A percentile compares a stretch with the other conserved stretches of the same genome.
These are phyloP conservation scores for Exephanes ischioxanthus DNA, from an alignment of 2,888 invertebrate genomes.

Conservation along the genomic window DNA sequence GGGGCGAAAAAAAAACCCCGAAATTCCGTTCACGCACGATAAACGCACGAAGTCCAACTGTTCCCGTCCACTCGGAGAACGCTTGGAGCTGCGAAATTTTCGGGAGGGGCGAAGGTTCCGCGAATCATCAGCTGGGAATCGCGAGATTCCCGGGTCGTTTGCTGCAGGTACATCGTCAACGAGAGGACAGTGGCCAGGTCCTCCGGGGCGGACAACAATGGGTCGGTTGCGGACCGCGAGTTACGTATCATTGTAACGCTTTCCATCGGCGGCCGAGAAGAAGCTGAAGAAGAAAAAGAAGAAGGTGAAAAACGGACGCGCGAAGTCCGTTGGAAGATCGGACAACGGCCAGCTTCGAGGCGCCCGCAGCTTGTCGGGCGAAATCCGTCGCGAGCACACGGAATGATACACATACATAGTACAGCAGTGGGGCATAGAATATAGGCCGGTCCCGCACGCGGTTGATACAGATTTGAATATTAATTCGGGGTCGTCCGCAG, in stretches of 20 bases:
- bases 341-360: slow-evolving; percentile 45
- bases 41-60: slow-evolving; percentile 61
- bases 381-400: slow-evolving; percentile 6
- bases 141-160: slow-evolving; percentile 21
- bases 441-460: slow-evolving; percentile 66
- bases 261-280: slow-evolving; percentile 16
- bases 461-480: slow-evolving; percentile 82
- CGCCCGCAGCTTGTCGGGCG: slow-evolving; percentile 23
- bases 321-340: slow-evolving; percentile 65
- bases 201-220: slow-evolving; percentile 36
- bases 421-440: slow-evolving; percentile 3
- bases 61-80: slow-evolving; percentile 50
- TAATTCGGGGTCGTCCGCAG: slow-evolving; percentile 77
- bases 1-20: slow-evolving; percentile 38
- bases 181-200: slow-evolving; percentile 61
- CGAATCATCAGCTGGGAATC: slow-evolving; percentile 60
- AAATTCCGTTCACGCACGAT: slow-evolving; percentile 71
- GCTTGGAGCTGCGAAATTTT: slow-evolving; percentile 24
- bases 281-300: slow-evolving; percentile 37
- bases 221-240: slow-evolving; percentile 37
- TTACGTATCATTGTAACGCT: slow-evolving; percentile 46
- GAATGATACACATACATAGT: slow-evolving; percentile 19
- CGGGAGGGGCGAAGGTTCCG: slow-evolving; percentile 47
- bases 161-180: slow-evolving; percentile 52
- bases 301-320: slow-evolving; percentile 56